Evolutionary conservation across 53 echinoderm and acorn worm species (phyloP).

Genomic region (Hippasteria phrygiana): DNA sequence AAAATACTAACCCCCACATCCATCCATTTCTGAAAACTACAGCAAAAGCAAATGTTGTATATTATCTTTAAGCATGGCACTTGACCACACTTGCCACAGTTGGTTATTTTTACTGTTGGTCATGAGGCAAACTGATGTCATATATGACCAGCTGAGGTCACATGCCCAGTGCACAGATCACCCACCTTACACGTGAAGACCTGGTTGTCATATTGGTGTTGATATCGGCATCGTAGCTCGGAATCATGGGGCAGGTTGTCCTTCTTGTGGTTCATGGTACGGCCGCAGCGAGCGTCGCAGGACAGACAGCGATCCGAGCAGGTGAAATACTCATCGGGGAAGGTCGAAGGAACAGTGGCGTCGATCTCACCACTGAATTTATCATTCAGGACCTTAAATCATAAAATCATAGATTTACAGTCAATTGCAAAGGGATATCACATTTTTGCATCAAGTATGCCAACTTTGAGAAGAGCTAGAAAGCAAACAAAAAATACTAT

Average conservation of each 20-base stretch:
- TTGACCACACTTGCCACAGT: too few species aligned
- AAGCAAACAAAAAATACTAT: too few species aligned
- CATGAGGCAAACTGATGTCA: too few species aligned
- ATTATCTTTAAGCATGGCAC: too few species aligned
- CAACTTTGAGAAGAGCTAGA: too few species aligned
- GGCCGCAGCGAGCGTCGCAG: slow-evolving; percentile 79
- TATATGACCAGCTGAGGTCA: not conserved
- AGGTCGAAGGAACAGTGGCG: slow-evolving; percentile 75
- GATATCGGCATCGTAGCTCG: slow-evolving; percentile 79
- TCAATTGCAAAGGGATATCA: too few species aligned
- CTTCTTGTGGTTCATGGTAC: slow-evolving; percentile 91
- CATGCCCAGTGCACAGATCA: not conserved
- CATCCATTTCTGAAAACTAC: too few species aligned
- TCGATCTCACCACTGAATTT: slow-evolving; percentile 92
- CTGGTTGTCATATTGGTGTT: slow-evolving; percentile 95
- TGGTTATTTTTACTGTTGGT: too few species aligned
- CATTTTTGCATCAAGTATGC: too few species aligned
- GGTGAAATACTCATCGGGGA: slow-evolving; percentile 98
- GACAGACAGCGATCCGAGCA: slow-evolving; percentile 85
- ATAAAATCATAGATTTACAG: not conserved
- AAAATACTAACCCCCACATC: too few species aligned
- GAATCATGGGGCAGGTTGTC: slow-evolving; percentile 77
- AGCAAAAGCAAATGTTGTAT: too few species aligned
- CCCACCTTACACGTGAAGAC: slow-evolving; percentile 92
- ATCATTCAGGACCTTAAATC: slow-evolving; percentile 82